Conservation (phyloP, 2,113 vertebrate species). For the Lasiurus borealis region DNA sequence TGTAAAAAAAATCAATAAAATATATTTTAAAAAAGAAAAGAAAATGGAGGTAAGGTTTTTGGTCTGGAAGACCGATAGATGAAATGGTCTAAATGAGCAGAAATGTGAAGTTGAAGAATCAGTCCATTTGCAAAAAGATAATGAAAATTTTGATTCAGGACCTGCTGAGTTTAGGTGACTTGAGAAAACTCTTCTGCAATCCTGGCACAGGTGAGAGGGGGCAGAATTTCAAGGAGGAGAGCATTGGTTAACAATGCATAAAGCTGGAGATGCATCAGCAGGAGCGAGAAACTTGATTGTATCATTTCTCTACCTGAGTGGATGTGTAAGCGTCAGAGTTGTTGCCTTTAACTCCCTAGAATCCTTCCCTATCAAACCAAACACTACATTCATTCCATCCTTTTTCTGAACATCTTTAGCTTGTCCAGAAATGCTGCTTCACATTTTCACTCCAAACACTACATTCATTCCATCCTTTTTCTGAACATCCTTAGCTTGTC, state of each 20-base stretch:
- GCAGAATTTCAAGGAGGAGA: background rate
- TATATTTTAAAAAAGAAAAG: no score
- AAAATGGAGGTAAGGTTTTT: background rate
- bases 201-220: background rate
- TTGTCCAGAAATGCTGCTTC: constrained; percentile 43
- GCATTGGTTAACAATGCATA: background rate
- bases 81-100: background rate
- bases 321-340: background rate
- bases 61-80: background rate
- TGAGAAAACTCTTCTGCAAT: background rate
- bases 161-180: background rate
- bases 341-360: background rate
- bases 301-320: background rate
- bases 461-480: no score
- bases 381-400: background rate
- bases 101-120: background rate
- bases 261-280: background rate
- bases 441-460: no score
- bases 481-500: no score
- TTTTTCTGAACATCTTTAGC: constrained; percentile 16
- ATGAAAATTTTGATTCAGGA: background rate
- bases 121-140: background rate
- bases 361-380: constrained; percentile 20
- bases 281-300: background rate
- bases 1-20: no score